Conservation (phyloP, 2,797 vertebrate genomes). For the Netta rufina region DNA sequence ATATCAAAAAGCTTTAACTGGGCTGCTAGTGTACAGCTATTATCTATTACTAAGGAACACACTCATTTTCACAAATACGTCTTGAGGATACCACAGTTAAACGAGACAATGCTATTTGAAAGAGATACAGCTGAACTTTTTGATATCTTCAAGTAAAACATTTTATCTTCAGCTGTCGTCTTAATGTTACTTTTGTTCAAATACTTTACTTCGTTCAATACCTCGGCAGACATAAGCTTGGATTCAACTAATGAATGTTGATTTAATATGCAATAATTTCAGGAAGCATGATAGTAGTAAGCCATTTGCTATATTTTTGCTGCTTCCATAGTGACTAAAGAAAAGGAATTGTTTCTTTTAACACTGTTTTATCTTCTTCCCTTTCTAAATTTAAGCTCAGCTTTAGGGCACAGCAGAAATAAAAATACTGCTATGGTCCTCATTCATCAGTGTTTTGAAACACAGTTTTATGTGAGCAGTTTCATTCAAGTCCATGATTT, state of each 20-base stretch:
- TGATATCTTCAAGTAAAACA: background rate
- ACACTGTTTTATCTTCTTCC: background rate
- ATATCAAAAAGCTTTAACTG: background rate
- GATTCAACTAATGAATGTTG: background rate
- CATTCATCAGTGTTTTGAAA: background rate
- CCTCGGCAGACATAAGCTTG: background rate
- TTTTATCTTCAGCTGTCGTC: background rate
- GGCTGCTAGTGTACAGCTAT: background rate
- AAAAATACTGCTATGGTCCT: background rate
- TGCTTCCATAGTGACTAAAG: background rate
- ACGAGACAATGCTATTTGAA: background rate
- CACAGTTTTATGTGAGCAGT: background rate
- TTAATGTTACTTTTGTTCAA: background rate
- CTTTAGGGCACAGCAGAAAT: background rate
- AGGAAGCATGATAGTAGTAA: background rate
- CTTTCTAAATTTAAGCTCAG: background rate
- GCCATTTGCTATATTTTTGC: background rate
- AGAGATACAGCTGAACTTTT: background rate
- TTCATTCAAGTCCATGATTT: background rate
- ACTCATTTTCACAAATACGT: background rate
- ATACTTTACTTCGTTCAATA: background rate
- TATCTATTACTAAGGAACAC: background rate
- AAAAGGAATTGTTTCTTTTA: background rate
- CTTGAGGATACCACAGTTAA: background rate
- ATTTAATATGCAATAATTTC: background rate